Conservation (phyloP, 2,113 vertebrate genomes). For the Trogon surrucura region DNA sequence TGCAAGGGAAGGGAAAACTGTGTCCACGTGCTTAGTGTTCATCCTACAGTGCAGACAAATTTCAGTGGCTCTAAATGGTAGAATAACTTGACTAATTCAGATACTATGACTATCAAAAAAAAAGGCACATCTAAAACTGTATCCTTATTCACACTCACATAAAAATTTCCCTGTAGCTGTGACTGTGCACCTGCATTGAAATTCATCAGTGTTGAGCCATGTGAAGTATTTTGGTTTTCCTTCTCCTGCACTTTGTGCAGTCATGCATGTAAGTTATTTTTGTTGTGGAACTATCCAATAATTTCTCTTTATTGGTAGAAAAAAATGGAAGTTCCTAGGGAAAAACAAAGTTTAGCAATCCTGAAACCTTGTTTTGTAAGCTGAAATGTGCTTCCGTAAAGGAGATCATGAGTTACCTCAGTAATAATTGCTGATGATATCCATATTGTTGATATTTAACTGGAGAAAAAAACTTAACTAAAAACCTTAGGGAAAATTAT, state of each 20-base stretch:
- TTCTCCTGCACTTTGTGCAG: not conserved
- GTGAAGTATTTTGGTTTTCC: not conserved
- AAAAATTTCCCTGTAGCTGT: not conserved
- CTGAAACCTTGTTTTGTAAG: not conserved
- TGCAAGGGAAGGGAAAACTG: not conserved
- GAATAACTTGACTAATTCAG: not conserved
- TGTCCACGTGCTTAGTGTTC: not conserved
- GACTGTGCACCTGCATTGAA: accelerated
- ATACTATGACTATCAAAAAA: not conserved
- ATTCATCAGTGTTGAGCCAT: not conserved
- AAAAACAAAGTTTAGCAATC: not conserved
- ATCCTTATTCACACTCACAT: not conserved
- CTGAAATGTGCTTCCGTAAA: not conserved
- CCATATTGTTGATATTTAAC: slow-evolving; percentile 33
- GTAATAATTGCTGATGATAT: slow-evolving; percentile 57
- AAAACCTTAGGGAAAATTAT: slow-evolving; percentile 50
- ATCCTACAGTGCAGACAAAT: not conserved
- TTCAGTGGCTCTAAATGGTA: not conserved
- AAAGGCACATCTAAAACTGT: not conserved
- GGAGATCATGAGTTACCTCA: not conserved
- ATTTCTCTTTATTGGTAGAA: not conserved
- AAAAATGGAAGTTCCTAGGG: not conserved
- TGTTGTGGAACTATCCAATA: not conserved
- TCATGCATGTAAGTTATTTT: not conserved
- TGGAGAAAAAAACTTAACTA: not conserved